phyloP scores from a whole-genome alignment of 35 echinoderm and acorn worm genomes.

The Patiria miniata region DNA sequence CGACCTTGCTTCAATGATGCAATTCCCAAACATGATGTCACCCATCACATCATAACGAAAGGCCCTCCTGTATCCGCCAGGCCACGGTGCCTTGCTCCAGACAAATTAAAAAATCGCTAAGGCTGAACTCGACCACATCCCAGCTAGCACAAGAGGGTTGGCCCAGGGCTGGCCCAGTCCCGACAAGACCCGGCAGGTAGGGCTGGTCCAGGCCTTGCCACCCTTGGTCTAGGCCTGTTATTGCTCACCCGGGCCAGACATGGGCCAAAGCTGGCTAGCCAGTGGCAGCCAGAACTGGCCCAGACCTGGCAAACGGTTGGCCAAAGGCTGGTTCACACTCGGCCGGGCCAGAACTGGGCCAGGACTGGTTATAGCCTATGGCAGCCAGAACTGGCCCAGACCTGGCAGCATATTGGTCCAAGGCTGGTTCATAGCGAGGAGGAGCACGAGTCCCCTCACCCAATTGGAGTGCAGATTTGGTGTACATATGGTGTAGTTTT shows the following conservation, averaged over 20 bases:
- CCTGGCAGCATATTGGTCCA: no score
- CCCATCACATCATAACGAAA: constrained; percentile 41
- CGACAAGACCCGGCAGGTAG: not conserved
- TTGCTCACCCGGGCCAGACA: no score
- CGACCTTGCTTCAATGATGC: constrained; percentile 27
- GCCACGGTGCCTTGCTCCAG: no score
- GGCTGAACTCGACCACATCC: constrained; percentile 48
- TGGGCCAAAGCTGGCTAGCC: no score
- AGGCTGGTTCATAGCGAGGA: no score
- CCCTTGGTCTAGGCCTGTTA: not conserved
- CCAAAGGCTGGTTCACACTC: not conserved
- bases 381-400: no score
- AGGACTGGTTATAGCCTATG: not conserved
- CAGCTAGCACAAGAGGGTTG: no score
- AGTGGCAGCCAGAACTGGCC: no score
- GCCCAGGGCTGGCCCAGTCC: no score
- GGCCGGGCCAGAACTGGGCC: not conserved
- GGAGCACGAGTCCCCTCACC: no score
- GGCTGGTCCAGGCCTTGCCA: not conserved
- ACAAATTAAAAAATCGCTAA: constrained; percentile 1
- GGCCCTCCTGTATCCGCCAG: constrained; percentile 22
- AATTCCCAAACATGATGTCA: constrained; percentile 30
- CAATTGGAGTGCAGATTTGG: no score
- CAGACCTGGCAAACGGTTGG: not conserved
- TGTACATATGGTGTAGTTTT: no score